phyloP scores from a whole-genome alignment of 1,140 invertebrate species.

The Ceratitis capitata region DNA sequence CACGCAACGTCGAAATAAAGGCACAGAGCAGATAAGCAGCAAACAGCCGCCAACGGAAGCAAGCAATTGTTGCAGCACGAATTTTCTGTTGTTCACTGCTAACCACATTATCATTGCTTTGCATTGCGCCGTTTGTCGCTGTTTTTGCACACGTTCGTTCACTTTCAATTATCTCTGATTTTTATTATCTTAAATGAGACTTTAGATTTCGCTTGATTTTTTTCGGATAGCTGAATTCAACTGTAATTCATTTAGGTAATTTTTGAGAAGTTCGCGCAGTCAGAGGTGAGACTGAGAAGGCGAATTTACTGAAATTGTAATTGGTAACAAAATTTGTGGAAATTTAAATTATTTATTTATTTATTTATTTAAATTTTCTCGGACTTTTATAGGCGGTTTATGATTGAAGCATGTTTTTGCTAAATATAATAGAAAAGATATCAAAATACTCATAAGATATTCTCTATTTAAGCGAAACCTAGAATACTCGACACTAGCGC shows the following conservation, averaged over 20 bases:
- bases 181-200: not conserved
- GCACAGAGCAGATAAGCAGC: not conserved
- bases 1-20: not conserved
- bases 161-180: not conserved
- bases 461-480: too few species aligned
- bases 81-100: not conserved
- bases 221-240: not conserved
- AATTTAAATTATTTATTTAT: too few species aligned
- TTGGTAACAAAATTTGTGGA: not conserved
- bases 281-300: not conserved
- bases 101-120: conserved; percentile 3
- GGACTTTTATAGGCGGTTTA: too few species aligned
- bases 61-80: not conserved
- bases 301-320: not conserved
- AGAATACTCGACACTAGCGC: too few species aligned
- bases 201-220: not conserved
- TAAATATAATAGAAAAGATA: too few species aligned
- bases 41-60: not conserved
- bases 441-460: too few species aligned
- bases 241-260: not conserved
- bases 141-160: not conserved
- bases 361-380: too few species aligned
- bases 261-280: not conserved
- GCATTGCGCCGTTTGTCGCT: not conserved
- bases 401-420: too few species aligned